A percentile compares a stretch with the other conserved stretches of the same genome.
phyloP scores from a whole-genome alignment of 2,888 invertebrate species.

The Eilema sororculum region DNA sequence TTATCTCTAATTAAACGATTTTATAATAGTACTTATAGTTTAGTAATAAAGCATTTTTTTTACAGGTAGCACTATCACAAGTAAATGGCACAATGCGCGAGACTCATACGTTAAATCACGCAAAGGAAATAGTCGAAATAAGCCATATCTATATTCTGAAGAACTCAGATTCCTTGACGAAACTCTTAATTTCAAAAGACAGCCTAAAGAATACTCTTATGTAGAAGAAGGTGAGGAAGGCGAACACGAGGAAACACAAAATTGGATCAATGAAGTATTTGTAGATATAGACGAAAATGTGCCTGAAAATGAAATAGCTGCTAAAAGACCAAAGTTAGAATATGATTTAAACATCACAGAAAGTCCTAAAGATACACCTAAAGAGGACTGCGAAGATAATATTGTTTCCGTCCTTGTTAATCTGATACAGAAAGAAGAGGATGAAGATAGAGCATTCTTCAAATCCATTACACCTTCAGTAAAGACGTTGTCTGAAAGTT shows the following conservation, averaged over 20 bases:
- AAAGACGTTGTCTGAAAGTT: conserved; percentile 63
- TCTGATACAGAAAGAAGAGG: conserved; percentile 71
- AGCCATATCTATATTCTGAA: conserved; percentile 66
- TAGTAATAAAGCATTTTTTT: neutral
- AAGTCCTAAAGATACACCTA: conserved; percentile 26
- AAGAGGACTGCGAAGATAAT: conserved; percentile 53
- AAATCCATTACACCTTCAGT: conserved; percentile 72
- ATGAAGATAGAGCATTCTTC: conserved; percentile 76
- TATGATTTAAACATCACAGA: conserved; percentile 16
- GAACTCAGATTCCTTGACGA: conserved; percentile 63
- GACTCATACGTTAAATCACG: conserved; percentile 66
- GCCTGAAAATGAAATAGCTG: conserved; percentile 27
- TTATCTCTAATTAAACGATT: too few relatives aligned
- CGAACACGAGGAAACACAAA: conserved; percentile 53
- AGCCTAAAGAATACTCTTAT: conserved; percentile 31
- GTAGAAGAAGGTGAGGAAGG: conserved; percentile 46
- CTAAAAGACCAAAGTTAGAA: conserved; percentile 54
- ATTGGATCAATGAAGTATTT: conserved; percentile 63
- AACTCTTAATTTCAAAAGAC: conserved; percentile 23
- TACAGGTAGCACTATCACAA: conserved; percentile 61
- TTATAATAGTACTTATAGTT: too few relatives aligned
- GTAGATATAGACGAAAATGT: conserved; percentile 57
- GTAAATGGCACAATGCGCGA: conserved; percentile 69
- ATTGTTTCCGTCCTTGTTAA: conserved; percentile 63
- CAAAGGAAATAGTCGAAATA: conserved; percentile 39